Conservation (phyloP, 2,113 vertebrate genomes). For the Addax nasomaculatus region DNA sequence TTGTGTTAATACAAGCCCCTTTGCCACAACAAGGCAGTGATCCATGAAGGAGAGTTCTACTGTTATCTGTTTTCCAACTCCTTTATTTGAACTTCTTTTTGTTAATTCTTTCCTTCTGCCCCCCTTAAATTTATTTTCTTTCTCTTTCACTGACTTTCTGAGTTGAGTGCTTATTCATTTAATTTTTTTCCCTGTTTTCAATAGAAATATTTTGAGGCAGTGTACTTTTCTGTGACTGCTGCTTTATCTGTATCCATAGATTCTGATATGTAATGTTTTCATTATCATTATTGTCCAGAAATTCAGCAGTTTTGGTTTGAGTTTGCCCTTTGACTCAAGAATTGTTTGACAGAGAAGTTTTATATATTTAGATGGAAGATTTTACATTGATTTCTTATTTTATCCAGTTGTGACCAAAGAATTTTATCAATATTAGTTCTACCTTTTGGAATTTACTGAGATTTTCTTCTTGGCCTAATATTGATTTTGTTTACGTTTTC, state of each 20-base stretch:
- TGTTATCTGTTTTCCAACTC: background rate
- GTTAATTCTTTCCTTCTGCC: slow-evolving; percentile 10
- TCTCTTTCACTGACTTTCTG: slow-evolving; percentile 17
- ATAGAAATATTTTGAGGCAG: background rate
- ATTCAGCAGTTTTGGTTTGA: slow-evolving; percentile 6
- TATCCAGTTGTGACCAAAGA: slow-evolving; percentile 10
- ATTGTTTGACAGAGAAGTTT: slow-evolving; percentile 7
- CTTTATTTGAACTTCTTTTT: background rate
- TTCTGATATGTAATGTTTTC: background rate
- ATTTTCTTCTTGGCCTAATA: slow-evolving; percentile 28
- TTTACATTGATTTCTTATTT: slow-evolving; percentile 27
- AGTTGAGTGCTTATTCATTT: background rate
- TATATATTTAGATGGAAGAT: background rate
- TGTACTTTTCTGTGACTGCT: background rate
- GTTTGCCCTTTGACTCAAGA: slow-evolving; percentile 5
- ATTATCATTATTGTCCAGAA: slow-evolving; percentile 7
- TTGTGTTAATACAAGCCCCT: background rate
- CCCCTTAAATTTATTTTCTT: slow-evolving; percentile 5
- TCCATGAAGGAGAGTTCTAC: background rate
- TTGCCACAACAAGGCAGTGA: background rate
- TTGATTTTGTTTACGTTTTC: slow-evolving; percentile 24
- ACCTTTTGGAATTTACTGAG: slow-evolving; percentile 25
- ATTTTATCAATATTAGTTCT: background rate
- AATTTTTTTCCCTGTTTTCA: background rate
- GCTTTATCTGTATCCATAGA: background rate